Conservation (phyloP, 2,797 vertebrate genomes). For the Leucoraja ocellata region DNA sequence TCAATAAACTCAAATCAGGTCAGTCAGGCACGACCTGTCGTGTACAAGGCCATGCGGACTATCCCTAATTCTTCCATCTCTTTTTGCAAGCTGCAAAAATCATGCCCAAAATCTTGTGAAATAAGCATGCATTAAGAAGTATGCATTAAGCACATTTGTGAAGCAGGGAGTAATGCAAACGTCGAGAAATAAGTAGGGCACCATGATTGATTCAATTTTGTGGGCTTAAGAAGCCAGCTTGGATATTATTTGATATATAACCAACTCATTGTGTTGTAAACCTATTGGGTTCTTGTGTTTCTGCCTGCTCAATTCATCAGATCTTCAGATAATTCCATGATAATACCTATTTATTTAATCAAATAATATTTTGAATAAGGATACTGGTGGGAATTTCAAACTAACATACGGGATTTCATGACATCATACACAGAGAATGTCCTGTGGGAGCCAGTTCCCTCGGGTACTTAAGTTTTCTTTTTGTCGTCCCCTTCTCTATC, state of each 20-base stretch:
- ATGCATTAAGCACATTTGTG: not conserved
- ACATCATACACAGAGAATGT: not conserved
- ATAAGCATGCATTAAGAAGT: not conserved
- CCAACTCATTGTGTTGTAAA: not conserved
- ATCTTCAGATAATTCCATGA: not conserved
- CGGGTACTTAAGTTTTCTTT: not conserved
- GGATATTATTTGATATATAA: not conserved
- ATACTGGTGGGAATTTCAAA: not conserved
- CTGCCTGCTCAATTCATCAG: not conserved
- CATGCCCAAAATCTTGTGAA: not conserved
- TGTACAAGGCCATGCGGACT: too few relatives aligned
- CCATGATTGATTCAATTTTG: not conserved
- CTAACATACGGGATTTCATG: not conserved
- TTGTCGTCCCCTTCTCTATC: not conserved
- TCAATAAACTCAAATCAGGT: too few relatives aligned
- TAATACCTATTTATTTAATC: not conserved
- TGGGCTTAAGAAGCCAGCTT: not conserved
- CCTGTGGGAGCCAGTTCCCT: not conserved
- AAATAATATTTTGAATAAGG: not conserved
- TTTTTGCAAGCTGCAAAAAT: too few relatives aligned
- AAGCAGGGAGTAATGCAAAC: not conserved
- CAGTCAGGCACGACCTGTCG: too few relatives aligned
- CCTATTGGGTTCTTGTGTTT: not conserved
- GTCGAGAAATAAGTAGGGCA: not conserved
- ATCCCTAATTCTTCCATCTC: too few relatives aligned